Evolutionary conservation across 2,113 vertebrate species (phyloP).

Genomic region (Penelope pileata): DNA sequence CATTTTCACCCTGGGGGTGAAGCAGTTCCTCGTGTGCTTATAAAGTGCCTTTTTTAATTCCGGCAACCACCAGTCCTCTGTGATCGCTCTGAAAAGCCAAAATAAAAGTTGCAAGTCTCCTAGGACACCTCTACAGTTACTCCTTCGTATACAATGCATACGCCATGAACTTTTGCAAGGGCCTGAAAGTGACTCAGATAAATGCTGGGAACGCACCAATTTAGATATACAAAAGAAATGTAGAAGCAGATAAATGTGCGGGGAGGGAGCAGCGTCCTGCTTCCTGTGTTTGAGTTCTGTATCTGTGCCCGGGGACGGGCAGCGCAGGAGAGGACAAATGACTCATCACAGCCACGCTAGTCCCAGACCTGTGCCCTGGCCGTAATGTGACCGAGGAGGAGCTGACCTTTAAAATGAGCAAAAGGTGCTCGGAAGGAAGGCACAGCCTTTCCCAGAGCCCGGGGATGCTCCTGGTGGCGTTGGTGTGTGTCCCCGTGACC

Average conservation of each 20-base stretch:
- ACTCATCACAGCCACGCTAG: constrained; percentile 6
- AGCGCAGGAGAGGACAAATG: neutral
- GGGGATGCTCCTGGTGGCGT: neutral
- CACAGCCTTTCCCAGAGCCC: neutral
- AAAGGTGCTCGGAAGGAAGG: neutral
- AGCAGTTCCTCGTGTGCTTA: neutral
- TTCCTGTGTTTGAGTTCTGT: constrained; percentile 29
- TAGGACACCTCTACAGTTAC: neutral
- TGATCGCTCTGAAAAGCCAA: neutral
- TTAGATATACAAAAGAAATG: neutral
- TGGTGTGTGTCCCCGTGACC: accelerated
- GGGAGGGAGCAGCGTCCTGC: neutral
- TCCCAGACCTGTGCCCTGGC: neutral
- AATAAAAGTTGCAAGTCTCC: neutral
- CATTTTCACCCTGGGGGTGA: neutral
- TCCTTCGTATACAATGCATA: neutral
- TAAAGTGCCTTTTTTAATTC: neutral
- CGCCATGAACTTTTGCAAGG: neutral
- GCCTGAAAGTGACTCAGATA: constrained; percentile 1
- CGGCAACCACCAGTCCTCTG: neutral
- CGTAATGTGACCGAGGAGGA: neutral
- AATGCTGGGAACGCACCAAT: neutral
- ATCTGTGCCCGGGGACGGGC: neutral
- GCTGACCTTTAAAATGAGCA: neutral
- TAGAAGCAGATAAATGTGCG: neutral